Conservation (phyloP, 2,797 vertebrate species). For the Prunella strophiata region DNA sequence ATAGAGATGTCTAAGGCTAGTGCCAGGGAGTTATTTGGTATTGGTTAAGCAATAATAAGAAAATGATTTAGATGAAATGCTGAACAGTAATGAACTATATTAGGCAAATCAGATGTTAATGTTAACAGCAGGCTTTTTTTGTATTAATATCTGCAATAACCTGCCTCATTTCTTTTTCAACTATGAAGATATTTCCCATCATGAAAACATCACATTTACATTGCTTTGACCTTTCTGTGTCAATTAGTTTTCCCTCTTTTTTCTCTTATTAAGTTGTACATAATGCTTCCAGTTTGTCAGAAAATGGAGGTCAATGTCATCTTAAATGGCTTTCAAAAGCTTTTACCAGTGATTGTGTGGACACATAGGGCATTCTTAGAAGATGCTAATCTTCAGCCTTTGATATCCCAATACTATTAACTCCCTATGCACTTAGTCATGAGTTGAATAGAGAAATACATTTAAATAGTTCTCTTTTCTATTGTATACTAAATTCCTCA, state of each 20-base stretch:
- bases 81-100: neutral
- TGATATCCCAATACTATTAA: neutral
- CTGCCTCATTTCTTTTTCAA: slow-evolving; percentile 9
- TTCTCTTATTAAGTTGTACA: neutral
- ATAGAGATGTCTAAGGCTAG: neutral
- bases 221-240: neutral
- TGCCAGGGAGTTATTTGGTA: neutral
- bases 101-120: slow-evolving; percentile 44
- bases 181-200: neutral
- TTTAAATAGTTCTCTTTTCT: neutral
- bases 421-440: neutral
- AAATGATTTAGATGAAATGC: slow-evolving; percentile 4
- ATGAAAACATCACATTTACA: slow-evolving; percentile 11
- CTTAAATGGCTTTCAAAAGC: neutral
- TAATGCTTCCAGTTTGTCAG: neutral
- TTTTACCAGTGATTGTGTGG: neutral
- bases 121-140: slow-evolving; percentile 9
- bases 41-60: slow-evolving; percentile 8
- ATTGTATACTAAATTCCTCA: fast-evolving
- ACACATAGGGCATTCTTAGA: neutral
- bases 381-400: neutral
- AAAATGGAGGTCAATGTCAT: neutral
- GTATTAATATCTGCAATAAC: slow-evolving; percentile 19
- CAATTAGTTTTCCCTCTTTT: neutral
- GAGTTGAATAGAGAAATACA: neutral